phyloP scores from a whole-genome alignment of 2,113 vertebrate genomes.

The Oncorhynchus clarkii region DNA sequence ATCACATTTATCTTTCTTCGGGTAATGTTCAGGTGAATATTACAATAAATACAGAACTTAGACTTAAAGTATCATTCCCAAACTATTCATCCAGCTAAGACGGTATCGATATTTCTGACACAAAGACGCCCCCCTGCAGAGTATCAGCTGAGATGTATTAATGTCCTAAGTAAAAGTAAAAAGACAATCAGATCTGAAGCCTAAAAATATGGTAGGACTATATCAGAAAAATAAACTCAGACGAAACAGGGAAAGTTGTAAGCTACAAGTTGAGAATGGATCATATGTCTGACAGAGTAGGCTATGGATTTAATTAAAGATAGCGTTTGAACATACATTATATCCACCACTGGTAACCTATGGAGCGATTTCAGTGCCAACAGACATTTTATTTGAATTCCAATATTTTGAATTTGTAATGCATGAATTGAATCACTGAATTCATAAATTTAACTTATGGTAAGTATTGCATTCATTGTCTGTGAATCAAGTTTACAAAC shows the following conservation, averaged over 20 bases:
- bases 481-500: too few relatives aligned
- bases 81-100: conserved; percentile 64
- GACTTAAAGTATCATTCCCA: conserved; percentile 70
- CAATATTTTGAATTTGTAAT: too few relatives aligned
- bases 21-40: conserved; percentile 86
- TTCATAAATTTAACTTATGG: too few relatives aligned
- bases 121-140: conserved; percentile 60
- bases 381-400: too few relatives aligned
- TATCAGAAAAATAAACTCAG: conserved; percentile 66
- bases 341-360: conserved; percentile 27
- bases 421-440: too few relatives aligned
- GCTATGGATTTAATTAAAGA: conserved; percentile 40
- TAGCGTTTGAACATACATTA: conserved; percentile 62
- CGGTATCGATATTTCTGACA: conserved; percentile 55
- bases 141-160: conserved; percentile 65
- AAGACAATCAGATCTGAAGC: conserved; percentile 66
- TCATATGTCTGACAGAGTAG: conserved; percentile 13
- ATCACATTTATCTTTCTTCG: conserved; percentile 78
- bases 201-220: conserved; percentile 69
- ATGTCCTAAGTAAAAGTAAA: conserved; percentile 64
- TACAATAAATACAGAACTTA: conserved; percentile 93
- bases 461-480: too few relatives aligned
- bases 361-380: too few relatives aligned
- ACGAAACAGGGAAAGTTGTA: conserved; percentile 44
- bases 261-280: neutral